phyloP scores from a whole-genome alignment of 1,140 invertebrate species.

The Lepidurus apus region DNA sequence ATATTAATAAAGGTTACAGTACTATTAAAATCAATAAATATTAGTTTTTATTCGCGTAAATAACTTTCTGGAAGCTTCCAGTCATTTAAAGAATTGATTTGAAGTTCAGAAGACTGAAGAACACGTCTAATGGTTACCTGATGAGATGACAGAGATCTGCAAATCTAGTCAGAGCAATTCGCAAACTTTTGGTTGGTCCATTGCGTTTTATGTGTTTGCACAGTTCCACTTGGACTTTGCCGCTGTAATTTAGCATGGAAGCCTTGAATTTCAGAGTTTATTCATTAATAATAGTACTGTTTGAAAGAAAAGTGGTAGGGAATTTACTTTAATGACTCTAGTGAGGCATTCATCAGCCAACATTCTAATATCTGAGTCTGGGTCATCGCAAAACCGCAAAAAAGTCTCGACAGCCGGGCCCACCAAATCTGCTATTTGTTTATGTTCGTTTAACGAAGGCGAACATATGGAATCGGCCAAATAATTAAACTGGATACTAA shows the following conservation, averaged over 20 bases:
- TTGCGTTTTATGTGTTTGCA: conserved; percentile 76
- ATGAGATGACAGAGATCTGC: conserved; percentile 59
- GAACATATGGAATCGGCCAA: conserved; percentile 62
- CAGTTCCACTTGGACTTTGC: conserved; percentile 68
- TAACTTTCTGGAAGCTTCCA: too few species aligned
- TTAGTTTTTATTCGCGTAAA: too few species aligned
- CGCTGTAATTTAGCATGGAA: conserved; percentile 58
- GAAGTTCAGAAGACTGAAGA: not conserved
- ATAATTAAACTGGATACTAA: not conserved
- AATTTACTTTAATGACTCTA: conserved; percentile 62
- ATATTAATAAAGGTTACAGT: too few species aligned
- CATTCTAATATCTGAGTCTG: conserved; percentile 69
- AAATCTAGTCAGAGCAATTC: conserved; percentile 68
- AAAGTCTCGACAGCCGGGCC: conserved; percentile 65
- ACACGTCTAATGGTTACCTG: conserved; percentile 36
- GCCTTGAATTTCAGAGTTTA: conserved; percentile 46
- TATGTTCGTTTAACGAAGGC: conserved; percentile 47
- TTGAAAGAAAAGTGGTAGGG: not conserved
- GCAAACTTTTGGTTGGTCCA: conserved; percentile 58
- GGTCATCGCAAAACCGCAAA: conserved; percentile 64
- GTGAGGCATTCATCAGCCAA: conserved; percentile 74
- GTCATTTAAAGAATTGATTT: not conserved
- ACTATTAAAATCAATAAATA: too few species aligned
- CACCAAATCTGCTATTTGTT: conserved; percentile 61
- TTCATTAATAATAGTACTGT: not conserved